phyloP scores from a whole-genome alignment of 2,113 vertebrate species.

The Ctenomys sociabilis region DNA sequence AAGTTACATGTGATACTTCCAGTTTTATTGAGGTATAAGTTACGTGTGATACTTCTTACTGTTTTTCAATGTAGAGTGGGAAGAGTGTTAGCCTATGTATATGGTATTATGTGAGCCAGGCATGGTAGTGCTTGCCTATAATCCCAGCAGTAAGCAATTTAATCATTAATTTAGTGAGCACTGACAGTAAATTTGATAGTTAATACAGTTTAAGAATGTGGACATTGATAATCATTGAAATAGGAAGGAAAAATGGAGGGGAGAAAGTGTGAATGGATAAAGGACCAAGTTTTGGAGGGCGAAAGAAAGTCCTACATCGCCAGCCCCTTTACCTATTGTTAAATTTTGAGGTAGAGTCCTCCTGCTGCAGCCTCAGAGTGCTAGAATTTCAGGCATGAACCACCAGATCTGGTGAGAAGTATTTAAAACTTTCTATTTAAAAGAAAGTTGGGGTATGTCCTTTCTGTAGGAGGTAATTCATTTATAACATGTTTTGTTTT shows the following conservation, averaged over 20 bases:
- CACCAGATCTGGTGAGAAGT: background rate
- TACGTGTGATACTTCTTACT: background rate
- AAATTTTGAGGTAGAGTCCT: background rate
- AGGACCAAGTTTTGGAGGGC: background rate
- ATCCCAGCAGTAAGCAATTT: background rate
- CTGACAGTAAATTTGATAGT: constrained; percentile 6
- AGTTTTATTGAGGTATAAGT: background rate
- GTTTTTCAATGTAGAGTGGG: background rate
- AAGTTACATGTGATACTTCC: background rate
- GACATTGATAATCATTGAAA: background rate
- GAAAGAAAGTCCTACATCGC: background rate
- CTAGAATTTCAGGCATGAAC: background rate
- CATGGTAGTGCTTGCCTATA: background rate
- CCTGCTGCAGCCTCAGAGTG: background rate
- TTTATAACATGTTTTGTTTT: constrained; percentile 23
- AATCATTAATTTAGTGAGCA: background rate
- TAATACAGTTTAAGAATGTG: constrained; percentile 4
- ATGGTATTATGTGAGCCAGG: background rate
- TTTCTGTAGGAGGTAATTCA: constrained; percentile 31
- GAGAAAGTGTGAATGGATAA: background rate
- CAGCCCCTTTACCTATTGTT: background rate
- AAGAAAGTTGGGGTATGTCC: background rate
- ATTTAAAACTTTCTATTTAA: background rate
- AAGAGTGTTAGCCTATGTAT: background rate
- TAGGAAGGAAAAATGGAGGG: constrained; percentile 5